Base-by-base conservation (phyloP, 2,797 vertebrate species). In the Chiroxiphia lanceolata region DNA sequence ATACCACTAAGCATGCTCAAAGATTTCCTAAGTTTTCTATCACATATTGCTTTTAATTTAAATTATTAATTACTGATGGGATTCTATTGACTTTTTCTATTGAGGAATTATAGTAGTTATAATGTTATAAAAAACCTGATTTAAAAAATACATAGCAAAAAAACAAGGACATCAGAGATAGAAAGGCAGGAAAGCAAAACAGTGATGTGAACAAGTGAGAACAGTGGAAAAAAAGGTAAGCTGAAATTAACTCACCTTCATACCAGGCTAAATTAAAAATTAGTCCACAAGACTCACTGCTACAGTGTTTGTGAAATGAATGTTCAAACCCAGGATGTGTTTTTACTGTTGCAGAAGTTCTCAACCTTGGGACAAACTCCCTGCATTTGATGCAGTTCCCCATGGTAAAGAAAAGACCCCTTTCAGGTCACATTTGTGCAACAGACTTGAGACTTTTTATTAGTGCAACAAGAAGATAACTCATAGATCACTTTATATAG, bases 261-360 rank as follows among this genome's bases (percentile, higher is more conserved):
- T 12, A 33, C 17, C 17, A 16, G 7, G 10, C 6, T 93, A 74
- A 89, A 77, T 80, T 26, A 87, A 33, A 79, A 82, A 75, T 42
- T 14, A 81, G 3, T 71, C 27, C 27, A 51, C 2, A 0, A 44
- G 69, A 47, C 8, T 65, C 38, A 48, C 2, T 45, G n/a, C 10
- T 63, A 23, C 13, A 45, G 2, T 33, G 9, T 18, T 51, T 61
- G 29, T 29, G 53, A 75, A 31, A 40, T 8, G 36, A 93, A 57
- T 0, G 0, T 23, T n/a, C 38, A 57, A 56, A 68, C 18, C 15
- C 72, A 86, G 50, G 11, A 18, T 11, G 8, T 44, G 10, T n/a
- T 82, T 77, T 61, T 42, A 40, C 7, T 33, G 3, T n/a, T 86
- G 48, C 33, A 90, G 45, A 14, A 21, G 42, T 44, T 42, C 77